These are phyloP conservation scores for Clavelina lepadiformis DNA, from an alignment of 23 tunicate genomes.

Conservation along the genomic window DNA sequence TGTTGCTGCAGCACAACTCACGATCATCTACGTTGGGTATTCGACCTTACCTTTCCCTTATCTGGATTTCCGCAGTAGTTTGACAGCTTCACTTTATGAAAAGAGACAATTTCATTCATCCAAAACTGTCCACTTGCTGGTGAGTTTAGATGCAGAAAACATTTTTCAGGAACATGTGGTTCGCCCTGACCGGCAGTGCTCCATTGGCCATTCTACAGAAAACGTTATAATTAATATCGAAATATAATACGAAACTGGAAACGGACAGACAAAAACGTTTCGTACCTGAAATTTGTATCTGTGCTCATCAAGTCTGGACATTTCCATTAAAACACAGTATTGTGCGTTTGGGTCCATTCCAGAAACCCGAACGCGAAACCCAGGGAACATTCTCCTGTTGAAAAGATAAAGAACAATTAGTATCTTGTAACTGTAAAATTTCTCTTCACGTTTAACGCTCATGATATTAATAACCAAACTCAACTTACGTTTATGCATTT, in stretches of 20 bases:
- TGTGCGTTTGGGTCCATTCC: conserved; percentile 41
- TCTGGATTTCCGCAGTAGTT: conserved; percentile 28
- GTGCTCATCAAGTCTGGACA: conserved; percentile 31
- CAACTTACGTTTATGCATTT: too few species aligned
- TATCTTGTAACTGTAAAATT: too few species aligned
- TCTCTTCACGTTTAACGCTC: too few species aligned
- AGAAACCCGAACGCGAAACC: conserved; percentile 36
- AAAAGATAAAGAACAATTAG: conserved; percentile 1
- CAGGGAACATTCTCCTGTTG: conserved; percentile 64
- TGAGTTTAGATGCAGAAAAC: conserved; percentile 50
- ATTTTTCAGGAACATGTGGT: conserved; percentile 40
- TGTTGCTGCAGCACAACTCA: too few species aligned
- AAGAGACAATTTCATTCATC: conserved; percentile 45
- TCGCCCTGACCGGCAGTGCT: conserved; percentile 60
- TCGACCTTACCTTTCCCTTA: conserved; percentile 56
- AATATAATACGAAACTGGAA: too few species aligned
- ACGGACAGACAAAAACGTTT: background rate
- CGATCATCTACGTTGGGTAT: too few species aligned
- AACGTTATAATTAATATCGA: too few species aligned
- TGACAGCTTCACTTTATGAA: too few species aligned
- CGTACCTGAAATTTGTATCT: too few species aligned
- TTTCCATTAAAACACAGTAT: conserved; percentile 56
- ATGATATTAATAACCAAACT: too few species aligned
- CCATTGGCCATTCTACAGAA: conserved; percentile 51
- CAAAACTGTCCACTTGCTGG: conserved; percentile 41